Conservation (phyloP, 2,888 invertebrate species). For the Hydriomena furcata region DNA sequence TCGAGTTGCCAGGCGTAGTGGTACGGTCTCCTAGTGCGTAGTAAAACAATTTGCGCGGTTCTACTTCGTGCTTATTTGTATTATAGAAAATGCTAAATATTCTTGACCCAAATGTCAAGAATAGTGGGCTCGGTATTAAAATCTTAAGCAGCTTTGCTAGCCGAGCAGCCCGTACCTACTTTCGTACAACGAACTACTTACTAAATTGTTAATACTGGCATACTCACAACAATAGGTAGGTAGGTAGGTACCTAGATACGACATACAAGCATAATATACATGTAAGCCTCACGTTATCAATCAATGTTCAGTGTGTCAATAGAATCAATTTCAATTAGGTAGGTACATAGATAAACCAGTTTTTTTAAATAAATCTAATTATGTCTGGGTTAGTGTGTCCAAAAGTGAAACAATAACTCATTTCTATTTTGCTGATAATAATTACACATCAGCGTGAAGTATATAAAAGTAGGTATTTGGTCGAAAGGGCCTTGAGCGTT, state of each 20-base stretch:
- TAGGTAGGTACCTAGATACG: too few species aligned
- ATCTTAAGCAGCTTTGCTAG: constrained; percentile 40
- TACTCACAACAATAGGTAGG: too few species aligned
- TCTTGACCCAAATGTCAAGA: constrained; percentile 38
- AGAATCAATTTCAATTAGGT: neutral
- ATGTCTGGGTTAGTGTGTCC: constrained; percentile 44
- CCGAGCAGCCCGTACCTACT: constrained; percentile 39
- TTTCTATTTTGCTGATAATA: constrained; percentile 45
- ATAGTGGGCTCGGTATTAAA: constrained; percentile 18
- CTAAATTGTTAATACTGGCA: too few species aligned
- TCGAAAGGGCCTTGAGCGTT: constrained; percentile 64
- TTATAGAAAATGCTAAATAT: neutral
- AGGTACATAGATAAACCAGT: neutral
- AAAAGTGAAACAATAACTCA: constrained; percentile 37
- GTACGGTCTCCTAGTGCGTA: constrained; percentile 39
- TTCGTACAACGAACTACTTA: too few species aligned
- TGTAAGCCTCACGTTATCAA: constrained; percentile 1
- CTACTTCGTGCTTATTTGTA: constrained; percentile 22
- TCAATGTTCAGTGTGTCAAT: neutral
- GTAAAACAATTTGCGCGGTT: constrained; percentile 46
- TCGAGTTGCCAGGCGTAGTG: constrained; percentile 39
- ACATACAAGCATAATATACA: too few species aligned
- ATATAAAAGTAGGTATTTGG: constrained; percentile 44
- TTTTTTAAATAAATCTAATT: constrained; percentile 4
- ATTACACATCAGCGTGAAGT: constrained; percentile 45